Evolutionary conservation across 2,888 invertebrate species (phyloP).

Genomic region (Macrosoma leucophasiata): DNA sequence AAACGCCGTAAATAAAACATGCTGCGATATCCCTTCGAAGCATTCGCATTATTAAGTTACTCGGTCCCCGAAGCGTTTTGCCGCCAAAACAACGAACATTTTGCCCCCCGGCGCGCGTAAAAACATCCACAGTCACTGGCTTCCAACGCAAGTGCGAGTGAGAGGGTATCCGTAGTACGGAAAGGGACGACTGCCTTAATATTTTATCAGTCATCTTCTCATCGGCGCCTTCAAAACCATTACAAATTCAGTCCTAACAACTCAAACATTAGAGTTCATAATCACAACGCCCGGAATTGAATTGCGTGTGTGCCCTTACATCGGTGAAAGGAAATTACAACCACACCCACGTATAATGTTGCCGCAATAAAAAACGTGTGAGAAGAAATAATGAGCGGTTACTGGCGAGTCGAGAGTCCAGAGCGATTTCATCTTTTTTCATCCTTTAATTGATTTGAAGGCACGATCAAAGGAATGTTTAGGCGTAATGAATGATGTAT

Average conservation of each 20-base stretch:
- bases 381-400: slow-evolving; percentile 76
- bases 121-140: slow-evolving; percentile 66
- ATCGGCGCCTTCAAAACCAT: slow-evolving; percentile 37
- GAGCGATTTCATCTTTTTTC: slow-evolving; percentile 55
- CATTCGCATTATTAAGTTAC: slow-evolving; percentile 73
- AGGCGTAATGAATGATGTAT: slow-evolving; percentile 60
- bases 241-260: slow-evolving; percentile 30
- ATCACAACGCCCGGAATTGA: slow-evolving; percentile 29
- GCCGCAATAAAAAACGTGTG: slow-evolving; percentile 74
- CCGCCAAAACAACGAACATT: slow-evolving; percentile 75
- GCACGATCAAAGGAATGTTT: slow-evolving; percentile 29
- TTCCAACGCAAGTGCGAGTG: slow-evolving; percentile 45
- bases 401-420: slow-evolving; percentile 62
- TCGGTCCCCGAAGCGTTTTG: slow-evolving; percentile 72
- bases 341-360: slow-evolving; percentile 76
- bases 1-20: slow-evolving; percentile 74
- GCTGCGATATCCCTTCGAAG: slow-evolving; percentile 59
- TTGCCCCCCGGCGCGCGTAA: slow-evolving; percentile 74
- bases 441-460: slow-evolving; percentile 65
- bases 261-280: slow-evolving; percentile 27
- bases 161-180: slow-evolving; percentile 46
- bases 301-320: slow-evolving; percentile 76
- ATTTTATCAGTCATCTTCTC: slow-evolving; percentile 73
- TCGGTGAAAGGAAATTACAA: slow-evolving; percentile 76
- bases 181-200: slow-evolving; percentile 68